Base-by-base conservation (phyloP, 2,888 invertebrate species). In the Tupiocoris notatus region DNA sequence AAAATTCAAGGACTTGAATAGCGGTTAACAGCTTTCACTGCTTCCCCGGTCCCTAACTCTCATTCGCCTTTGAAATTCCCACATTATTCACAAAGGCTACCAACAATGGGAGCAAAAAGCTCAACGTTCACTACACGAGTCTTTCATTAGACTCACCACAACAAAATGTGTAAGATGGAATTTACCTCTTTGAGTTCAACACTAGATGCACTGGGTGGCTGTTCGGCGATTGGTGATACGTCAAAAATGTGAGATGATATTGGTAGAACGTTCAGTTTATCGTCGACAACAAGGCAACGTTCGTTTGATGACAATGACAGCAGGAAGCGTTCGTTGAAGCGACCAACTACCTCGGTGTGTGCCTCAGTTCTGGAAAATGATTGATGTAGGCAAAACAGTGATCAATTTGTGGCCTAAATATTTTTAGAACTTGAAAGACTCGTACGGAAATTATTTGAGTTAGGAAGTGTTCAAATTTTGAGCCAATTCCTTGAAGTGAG, bases 281-380 rank as follows among this genome's bases (percentile, higher is more conserved):
- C 98, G 84, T 99, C 97, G 20, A 99, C 89, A n/a, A 98, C 93
- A 78, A 98, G 86, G 83, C 96, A 96, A 20, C 93, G 89, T 76
- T 91, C 88, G 84, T 96, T 96, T 16, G 94, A 92, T 0, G 94
- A 89, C 79, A 99, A 84, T 0, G 97, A 97, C 0, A 98, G 85
- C 17, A 99, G 71, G 78, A 77, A 78, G 63, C 66, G 88, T 85
- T 99, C 98, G 84, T 99, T 99, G 84, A 99, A 99, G 75, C 98
- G 87, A 78, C 95, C 94, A 16, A 95, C 92, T 17, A 99, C 89
- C 82, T 94, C 92, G 82, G 92, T 90, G 83, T 98, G 94, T 0
- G 96, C 93, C 86, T 98, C 98, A 0, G 98, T 99, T 80, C 98
- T 39, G 39, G 12, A 39, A 39, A n/a, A n/a, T n/a, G n/a, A n/a